Percentiles rank a stretch among this genome's conserved stretches.
Conservation (phyloP, 1,140 invertebrate species). For the Nasonia longicornis region DNA sequence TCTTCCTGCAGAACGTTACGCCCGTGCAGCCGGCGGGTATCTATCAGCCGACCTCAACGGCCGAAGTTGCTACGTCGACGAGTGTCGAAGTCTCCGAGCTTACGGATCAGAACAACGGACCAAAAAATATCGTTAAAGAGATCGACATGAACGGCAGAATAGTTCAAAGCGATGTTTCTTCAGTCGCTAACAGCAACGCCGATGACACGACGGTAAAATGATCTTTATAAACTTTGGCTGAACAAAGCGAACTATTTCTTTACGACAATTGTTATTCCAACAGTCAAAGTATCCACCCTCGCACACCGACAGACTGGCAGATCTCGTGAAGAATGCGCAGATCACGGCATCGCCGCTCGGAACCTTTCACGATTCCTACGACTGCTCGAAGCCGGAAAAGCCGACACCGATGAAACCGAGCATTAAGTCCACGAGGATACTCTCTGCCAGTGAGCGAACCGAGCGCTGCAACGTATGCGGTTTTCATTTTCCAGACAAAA, state of each 20-base stretch:
- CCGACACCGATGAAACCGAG: not conserved
- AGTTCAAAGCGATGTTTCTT: not conserved
- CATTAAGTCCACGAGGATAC: slow-evolving; percentile 31
- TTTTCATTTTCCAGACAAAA: slow-evolving; percentile 77
- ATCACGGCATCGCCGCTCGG: slow-evolving; percentile 34
- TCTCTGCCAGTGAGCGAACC: slow-evolving; percentile 56
- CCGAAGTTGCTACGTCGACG: not conserved
- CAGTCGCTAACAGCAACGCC: not conserved
- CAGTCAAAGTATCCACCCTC: not conserved
- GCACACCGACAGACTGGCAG: slow-evolving; percentile 33
- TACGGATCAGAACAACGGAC: not conserved
- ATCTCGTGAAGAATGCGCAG: slow-evolving; percentile 37
- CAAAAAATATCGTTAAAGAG: not conserved
- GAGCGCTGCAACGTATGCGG: slow-evolving; percentile 79
- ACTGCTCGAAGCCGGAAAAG: not conserved
- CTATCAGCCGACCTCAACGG: not conserved
- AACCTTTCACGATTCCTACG: slow-evolving; percentile 13
- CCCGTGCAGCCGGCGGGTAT: slow-evolving; percentile 6
- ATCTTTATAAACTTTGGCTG: not conserved
- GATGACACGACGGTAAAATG: slow-evolving; percentile 21
- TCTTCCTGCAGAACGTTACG: slow-evolving; percentile 50
- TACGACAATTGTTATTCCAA: not conserved
- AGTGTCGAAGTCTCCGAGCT: not conserved
- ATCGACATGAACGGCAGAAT: slow-evolving; percentile 1
- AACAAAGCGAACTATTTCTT: not conserved